These are phyloP conservation scores for Drosophila recens DNA, from an alignment of 2,888 invertebrate genomes.

Conservation along the genomic window DNA sequence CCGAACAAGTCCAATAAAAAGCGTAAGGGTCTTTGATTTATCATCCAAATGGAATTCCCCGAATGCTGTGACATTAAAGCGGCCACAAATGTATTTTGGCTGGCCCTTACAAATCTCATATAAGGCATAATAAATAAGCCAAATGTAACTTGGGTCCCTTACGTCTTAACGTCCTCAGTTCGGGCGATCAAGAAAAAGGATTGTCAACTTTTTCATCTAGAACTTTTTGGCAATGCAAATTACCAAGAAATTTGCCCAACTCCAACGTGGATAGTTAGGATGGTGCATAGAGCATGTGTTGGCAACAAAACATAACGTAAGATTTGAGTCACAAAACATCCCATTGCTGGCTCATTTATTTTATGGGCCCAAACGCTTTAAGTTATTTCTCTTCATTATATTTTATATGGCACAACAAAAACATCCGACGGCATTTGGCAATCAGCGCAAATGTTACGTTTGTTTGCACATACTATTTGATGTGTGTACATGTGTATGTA, in stretches of 20 bases:
- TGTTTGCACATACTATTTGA: constrained; percentile 67
- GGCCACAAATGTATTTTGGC: constrained; percentile 58
- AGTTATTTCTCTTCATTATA: constrained; percentile 80
- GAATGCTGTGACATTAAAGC: constrained; percentile 59
- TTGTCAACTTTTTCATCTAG: constrained; percentile 42
- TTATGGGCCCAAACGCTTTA: constrained; percentile 74
- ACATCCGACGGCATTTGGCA: constrained; percentile 64
- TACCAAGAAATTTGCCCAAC: constrained; percentile 61
- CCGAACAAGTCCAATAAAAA: constrained; percentile 77
- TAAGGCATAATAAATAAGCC: constrained; percentile 62
- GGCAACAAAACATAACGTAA: constrained; percentile 45
- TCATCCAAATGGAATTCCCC: constrained; percentile 58
- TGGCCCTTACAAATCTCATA: constrained; percentile 54
- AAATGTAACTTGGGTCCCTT: constrained; percentile 49
- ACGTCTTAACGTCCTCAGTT: constrained; percentile 6
- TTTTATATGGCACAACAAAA: constrained; percentile 59
- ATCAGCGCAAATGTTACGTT: constrained; percentile 75
- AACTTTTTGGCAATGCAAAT: constrained; percentile 69
- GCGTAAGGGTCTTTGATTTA: constrained; percentile 73
- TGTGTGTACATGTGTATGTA: constrained; percentile 1
- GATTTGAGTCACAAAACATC: constrained; percentile 67
- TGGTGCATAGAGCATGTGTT: constrained; percentile 35
- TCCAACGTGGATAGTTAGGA: constrained; percentile 6
- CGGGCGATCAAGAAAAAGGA: constrained; percentile 49
- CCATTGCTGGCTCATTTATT: constrained; percentile 75